Evolutionary conservation across 2,113 vertebrate species (phyloP), one percentile per base, ranked within the genome.

Genomic region (Cyphomyrus discorhynchus): DNA sequence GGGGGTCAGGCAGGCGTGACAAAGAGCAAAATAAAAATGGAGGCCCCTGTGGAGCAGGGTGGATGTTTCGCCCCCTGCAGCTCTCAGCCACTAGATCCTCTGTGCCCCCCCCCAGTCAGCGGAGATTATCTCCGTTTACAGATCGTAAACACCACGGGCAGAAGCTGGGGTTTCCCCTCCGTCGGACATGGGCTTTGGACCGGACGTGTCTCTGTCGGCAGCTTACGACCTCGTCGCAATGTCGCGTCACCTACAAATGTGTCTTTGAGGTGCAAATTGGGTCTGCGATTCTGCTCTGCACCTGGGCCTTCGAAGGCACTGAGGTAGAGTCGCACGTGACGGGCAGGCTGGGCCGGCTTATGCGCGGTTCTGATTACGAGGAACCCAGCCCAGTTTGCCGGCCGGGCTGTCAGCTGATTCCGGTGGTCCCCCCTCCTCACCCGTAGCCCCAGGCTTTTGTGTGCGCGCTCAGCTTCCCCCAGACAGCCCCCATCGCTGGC

Each of bases 121-220:
- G 93, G 90, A 89, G 88, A 90, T 24, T 42, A 82, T 91, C 74
- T 89, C 89, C 92, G 92, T 93, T 94, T 92, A 93, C 95, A 93
- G 93, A 92, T 92, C 93, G 92, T 96, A 95, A 96, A 96, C 94
- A 94, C 92, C 92, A 92, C 80, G 93, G 92, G 94, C 94, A 93
- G 91, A 92, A 92, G 91, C 92, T 90, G 11, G 85, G 90, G 92
- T 95, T 93, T 92, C 92, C 92, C 92, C 91, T 92, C 49, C 0
- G 49, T 53, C 6, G 19, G 74, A 89, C 49, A 15, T 13, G 45
- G 27, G 21, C 52, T 53, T 45, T 1, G 15, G 35, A 1, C 15
- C 39, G 15, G 15, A 19, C 1, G 15, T 17, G 52, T 31, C 31
- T 17, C n/a, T 1, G 35, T 8, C 80, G 2, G 42, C 70, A 5